Conservation (phyloP, 2,888 invertebrate genomes). For the Lymantria monacha region DNA sequence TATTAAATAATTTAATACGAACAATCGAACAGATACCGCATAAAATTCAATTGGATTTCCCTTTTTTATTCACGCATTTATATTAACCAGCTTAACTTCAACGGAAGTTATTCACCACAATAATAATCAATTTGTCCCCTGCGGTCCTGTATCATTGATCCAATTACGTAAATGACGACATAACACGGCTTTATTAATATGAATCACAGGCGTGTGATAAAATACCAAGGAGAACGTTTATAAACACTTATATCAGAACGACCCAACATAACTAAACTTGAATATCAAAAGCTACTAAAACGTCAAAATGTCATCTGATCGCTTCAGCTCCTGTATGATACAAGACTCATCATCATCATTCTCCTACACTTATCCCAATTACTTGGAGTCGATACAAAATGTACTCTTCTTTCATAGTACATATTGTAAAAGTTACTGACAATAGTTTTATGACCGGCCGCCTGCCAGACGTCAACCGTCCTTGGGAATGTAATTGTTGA, state of each 20-base stretch:
- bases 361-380: too few species aligned
- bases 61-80: constrained; percentile 13
- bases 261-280: too few species aligned
- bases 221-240: constrained; percentile 4
- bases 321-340: too few species aligned
- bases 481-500: too few species aligned
- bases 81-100: constrained; percentile 12
- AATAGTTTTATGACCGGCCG: too few species aligned
- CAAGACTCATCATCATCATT: too few species aligned
- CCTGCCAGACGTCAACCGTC: too few species aligned
- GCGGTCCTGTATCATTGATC: constrained; percentile 13
- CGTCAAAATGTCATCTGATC: too few species aligned
- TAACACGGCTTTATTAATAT: constrained; percentile 9
- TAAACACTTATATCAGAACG: background rate
- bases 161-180: constrained; percentile 20
- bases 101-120: constrained; percentile 21
- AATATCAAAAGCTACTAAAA: too few species aligned
- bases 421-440: too few species aligned
- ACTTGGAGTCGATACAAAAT: too few species aligned
- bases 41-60: background rate
- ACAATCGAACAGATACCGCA: background rate
- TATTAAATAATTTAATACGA: background rate
- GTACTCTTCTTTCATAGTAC: too few species aligned
- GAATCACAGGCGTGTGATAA: constrained; percentile 21
- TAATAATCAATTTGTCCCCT: constrained; percentile 25